These are phyloP conservation scores for Sarcophaga bullata DNA, from an alignment of 1,140 invertebrate species.

Conservation along the genomic window DNA sequence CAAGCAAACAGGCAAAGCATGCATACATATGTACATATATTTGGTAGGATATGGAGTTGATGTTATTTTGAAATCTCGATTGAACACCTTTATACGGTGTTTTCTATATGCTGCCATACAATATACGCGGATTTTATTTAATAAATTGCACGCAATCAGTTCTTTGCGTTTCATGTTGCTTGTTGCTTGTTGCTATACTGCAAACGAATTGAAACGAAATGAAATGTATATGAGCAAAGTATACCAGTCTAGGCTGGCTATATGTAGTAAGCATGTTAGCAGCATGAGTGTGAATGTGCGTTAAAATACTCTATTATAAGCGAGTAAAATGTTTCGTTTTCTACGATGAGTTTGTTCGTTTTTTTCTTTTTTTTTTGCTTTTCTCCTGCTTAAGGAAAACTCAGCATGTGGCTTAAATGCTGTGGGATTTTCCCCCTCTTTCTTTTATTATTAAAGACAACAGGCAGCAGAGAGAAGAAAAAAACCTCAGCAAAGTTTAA, in stretches of 20 bases:
- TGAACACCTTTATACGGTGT: conserved; percentile 10
- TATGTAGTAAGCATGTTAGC: neutral
- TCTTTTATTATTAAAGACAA: neutral
- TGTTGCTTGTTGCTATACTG: neutral
- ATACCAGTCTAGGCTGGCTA: neutral
- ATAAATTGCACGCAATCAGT: conserved; percentile 35
- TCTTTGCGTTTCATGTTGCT: conserved; percentile 9
- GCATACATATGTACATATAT: too few species aligned
- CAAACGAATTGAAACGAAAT: neutral
- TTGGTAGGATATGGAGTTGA: too few species aligned
- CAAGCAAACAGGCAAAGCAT: too few species aligned
- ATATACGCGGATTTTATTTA: neutral
- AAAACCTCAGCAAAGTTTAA: too few species aligned
- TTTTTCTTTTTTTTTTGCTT: too few species aligned
- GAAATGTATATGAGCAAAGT: neutral
- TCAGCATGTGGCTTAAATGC: conserved; percentile 26
- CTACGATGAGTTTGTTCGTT: neutral
- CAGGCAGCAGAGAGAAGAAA: neutral
- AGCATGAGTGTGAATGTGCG: neutral
- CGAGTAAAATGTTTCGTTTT: conserved; percentile 23
- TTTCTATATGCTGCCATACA: neutral
- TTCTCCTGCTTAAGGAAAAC: neutral
- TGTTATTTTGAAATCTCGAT: conserved; percentile 8
- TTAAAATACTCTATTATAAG: conserved; percentile 23
- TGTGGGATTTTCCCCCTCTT: conserved; percentile 17